phyloP scores from a whole-genome alignment of 2,888 invertebrate genomes.

The Nemapogon koenigi region DNA sequence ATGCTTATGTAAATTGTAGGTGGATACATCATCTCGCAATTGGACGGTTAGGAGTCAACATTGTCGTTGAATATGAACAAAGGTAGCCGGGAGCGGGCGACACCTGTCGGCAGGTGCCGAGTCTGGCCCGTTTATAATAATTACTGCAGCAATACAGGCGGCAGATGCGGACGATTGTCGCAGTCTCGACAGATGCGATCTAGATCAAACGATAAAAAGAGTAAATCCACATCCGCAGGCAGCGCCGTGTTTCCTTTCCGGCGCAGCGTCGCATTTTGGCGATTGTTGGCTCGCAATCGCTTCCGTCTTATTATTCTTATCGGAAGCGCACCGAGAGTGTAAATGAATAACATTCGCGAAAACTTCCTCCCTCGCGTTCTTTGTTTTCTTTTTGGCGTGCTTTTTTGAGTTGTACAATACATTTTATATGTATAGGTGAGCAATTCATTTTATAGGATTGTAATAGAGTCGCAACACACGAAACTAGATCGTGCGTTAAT shows the following conservation, averaged over 20 bases:
- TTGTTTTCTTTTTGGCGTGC: no score
- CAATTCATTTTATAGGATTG: not conserved
- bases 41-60: no score
- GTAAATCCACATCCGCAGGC: constrained; percentile 49
- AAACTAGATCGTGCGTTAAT: constrained; percentile 41
- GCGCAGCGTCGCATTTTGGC: constrained; percentile 44
- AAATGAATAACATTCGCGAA: not conserved
- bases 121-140: constrained; percentile 25
- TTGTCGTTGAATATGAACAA: no score
- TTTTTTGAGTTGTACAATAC: not conserved
- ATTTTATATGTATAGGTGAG: not conserved
- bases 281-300: constrained; percentile 53
- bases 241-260: constrained; percentile 50
- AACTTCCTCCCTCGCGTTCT: not conserved
- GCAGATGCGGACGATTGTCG: constrained; percentile 46
- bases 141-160: constrained; percentile 31
- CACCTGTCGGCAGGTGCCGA: constrained; percentile 60
- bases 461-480: constrained; percentile 4
- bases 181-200: constrained; percentile 54
- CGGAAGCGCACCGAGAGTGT: constrained; percentile 34
- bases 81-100: constrained; percentile 11
- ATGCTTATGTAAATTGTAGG: constrained; percentile 2
- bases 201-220: constrained; percentile 56
- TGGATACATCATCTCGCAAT: no score
- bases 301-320: constrained; percentile 49